Evolutionary conservation across 2,113 vertebrate species (phyloP).

Genomic region (Mustela nigripes): DNA sequence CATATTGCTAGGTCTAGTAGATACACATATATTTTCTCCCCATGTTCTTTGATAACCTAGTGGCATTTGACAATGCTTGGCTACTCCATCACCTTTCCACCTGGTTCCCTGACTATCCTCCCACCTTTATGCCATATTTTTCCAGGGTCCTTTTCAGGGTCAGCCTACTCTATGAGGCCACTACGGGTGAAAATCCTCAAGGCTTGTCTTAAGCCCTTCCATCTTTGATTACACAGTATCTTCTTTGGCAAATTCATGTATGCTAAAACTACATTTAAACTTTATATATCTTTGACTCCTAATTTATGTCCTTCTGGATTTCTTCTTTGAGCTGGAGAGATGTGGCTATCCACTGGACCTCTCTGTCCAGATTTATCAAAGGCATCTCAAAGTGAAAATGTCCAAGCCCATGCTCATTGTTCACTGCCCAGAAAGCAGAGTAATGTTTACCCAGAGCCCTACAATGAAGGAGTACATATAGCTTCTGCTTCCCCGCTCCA

Average conservation of each 20-base stretch:
- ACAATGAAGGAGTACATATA: rapidly evolving
- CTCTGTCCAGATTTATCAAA: background rate
- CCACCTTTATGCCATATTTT: background rate
- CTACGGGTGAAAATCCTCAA: background rate
- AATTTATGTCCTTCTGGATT: background rate
- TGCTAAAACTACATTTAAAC: background rate
- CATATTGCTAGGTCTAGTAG: background rate
- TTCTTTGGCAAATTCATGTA: background rate
- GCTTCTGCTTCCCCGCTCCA: background rate
- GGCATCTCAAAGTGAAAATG: background rate
- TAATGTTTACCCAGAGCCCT: background rate
- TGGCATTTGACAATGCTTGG: background rate
- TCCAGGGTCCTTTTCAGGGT: background rate
- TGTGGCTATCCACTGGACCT: rapidly evolving
- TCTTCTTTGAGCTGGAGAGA: background rate
- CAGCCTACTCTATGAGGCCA: background rate
- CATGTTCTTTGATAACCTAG: background rate
- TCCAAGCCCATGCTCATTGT: too few species aligned
- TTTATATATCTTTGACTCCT: background rate
- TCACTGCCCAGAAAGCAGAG: background rate
- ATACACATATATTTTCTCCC: too few species aligned
- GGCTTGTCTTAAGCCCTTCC: too few species aligned
- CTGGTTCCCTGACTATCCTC: too few species aligned
- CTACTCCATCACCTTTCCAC: background rate
- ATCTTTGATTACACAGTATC: background rate